Evolutionary conservation across 2,888 invertebrate species (phyloP).

Genomic region (Drosophila ezoana): DNA sequence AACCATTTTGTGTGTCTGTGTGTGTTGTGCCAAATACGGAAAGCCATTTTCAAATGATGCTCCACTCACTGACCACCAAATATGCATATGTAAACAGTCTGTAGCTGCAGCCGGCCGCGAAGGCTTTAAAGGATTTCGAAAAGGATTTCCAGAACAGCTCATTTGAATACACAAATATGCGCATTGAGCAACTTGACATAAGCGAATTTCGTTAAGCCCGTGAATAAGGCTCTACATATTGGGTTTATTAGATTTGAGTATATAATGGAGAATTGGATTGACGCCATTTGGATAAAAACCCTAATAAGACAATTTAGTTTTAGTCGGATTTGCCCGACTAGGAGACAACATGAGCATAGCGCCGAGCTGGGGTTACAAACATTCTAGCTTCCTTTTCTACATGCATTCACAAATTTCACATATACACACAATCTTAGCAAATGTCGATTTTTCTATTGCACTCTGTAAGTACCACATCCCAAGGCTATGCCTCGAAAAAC

Average conservation of each 20-base stretch:
- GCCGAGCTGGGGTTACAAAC: no score
- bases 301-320: no score
- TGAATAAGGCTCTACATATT: conserved; percentile 12
- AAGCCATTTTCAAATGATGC: conserved; percentile 73
- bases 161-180: conserved; percentile 81
- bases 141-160: conserved; percentile 69
- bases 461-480: no score
- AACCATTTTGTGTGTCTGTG: conserved; percentile 45
- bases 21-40: conserved; percentile 50
- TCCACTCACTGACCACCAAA: conserved; percentile 56
- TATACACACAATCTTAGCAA: no score
- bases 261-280: background rate
- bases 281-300: no score
- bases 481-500: no score
- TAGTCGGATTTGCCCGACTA: no score
- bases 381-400: no score
- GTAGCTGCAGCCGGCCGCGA: conserved; percentile 46
- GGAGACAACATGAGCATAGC: no score
- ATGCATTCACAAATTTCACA: no score
- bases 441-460: no score
- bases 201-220: conserved; percentile 50
- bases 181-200: conserved; percentile 33
- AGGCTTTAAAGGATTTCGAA: conserved; percentile 73
- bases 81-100: conserved; percentile 74
- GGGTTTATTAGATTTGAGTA: background rate